Evolutionary conservation across 2,888 invertebrate genomes (phyloP), one percentile per base, ranked within the genome.

Genomic region (Ormia ochracea): DNA sequence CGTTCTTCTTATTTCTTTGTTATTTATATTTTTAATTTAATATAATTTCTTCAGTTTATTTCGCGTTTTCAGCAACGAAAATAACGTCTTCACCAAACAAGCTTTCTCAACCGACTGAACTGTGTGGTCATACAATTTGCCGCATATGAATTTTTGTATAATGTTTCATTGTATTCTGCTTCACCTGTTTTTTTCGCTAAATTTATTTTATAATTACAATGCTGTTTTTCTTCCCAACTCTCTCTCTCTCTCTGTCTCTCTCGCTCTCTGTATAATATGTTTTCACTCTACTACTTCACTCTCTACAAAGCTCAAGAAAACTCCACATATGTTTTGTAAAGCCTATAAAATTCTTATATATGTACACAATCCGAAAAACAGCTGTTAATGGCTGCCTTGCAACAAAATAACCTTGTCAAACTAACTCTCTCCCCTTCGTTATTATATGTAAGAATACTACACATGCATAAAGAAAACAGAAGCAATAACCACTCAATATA

Each of bases 31-130:
- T 33, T 63, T 38, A 36, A 54, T 19, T 17, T 31, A 10, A 59
- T 50, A 9, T 50, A 14, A 66, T 54, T 68, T 41, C 21, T 12
- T 59, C 9, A 45, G 45, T 45, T 61, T 56, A 66, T 76, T 59
- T 65, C n/a, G 43, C 73, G 73, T 78, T 74, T 38, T 69, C 45
- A 58, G 45, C 43, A 61, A 77, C 58, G 61, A 76, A 66, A 52
- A 48, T 56, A 54, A 54, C 82, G 84, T 83, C 84, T 83, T 66
- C 70, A 84, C 83, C 82, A 81, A 80, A 81, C 85, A 82, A 87
- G 84, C 86, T 87, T 87, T 87, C 84, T 84, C 81, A 84, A 85
- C 83, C 85, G 84, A 87, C 86, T 87, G 85, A 81, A 50, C 21
- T 58, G 76, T 28, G 48, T 28, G 14, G 33, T 33, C 23, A n/a